Base-by-base conservation (phyloP, 1,140 invertebrate species). In the Drosophila saltans region DNA sequence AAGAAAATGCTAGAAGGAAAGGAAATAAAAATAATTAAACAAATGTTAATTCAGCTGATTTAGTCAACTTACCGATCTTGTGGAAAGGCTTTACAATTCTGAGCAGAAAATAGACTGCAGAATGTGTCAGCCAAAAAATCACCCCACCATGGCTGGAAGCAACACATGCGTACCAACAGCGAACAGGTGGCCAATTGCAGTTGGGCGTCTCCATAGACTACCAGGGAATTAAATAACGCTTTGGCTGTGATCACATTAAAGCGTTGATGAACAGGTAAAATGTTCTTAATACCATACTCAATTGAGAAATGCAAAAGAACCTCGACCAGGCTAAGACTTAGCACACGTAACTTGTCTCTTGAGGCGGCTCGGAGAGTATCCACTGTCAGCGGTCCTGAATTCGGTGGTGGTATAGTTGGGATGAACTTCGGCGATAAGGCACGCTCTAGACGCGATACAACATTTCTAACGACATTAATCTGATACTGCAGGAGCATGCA, bases 61-160 rank as follows among this genome's bases (percentile, higher is more conserved):
- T 6, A 10, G 21, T 26, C 9, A 7, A 63, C 78, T 72, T 91
- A 97, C 97, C 96, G 96, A 91, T 98, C 97, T 88, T 98, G 96
- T 33, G 97, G 96, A 84, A 97, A 97, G 48, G 96, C 95, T 59
- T 95, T 94, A 21, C 94, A 95, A 72, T 97, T 96, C 11, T 95
- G 95, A 0, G 96, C 95, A 2, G 96, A 95, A 91, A 97, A 98
- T 58, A 97, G 94, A 75, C 94, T 94, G 11, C 95, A 94, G 26
- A 98, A 94, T 9, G 96, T 96, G 82, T 96, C 96, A 1, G 96
- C 96, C 3, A 98, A 93, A 84, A 97, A 97, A 67, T 96, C 94
- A 10, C 97, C 97, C 97, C 97, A 98, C 97, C 97, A 98, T 1
- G 94, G 93, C 89, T 96, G 95, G 66, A 95, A 94, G 41, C 91